A percentile compares a stretch with the other conserved stretches of the same genome.
Conservation (phyloP, 1,140 invertebrate species). For the Telenomus remus region DNA sequence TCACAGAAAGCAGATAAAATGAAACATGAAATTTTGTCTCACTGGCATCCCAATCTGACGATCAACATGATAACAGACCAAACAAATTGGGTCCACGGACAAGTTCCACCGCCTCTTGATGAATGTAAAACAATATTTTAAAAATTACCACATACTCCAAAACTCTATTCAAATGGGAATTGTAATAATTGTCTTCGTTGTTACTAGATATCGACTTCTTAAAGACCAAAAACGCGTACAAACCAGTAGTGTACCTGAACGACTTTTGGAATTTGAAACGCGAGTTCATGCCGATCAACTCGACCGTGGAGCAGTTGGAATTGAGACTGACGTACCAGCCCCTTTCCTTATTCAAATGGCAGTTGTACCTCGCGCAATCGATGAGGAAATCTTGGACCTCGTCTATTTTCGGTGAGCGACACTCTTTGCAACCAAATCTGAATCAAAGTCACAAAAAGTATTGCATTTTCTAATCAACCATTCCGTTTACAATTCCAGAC, state of each 20-base stretch:
- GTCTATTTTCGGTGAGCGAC: conserved; percentile 67
- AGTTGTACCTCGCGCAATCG: conserved; percentile 96
- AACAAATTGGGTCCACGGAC: conserved; percentile 93
- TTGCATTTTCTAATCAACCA: not conserved
- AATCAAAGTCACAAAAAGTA: not conserved
- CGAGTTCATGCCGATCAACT: conserved; percentile 96
- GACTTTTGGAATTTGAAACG: conserved; percentile 99
- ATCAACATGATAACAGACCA: conserved; percentile 96
- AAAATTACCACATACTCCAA: not conserved
- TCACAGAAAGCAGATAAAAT: conserved; percentile 86
- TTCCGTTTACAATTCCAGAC: too few species aligned
- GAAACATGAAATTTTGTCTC: conserved; percentile 92
- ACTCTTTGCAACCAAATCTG: conserved; percentile 3
- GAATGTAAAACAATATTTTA: conserved; percentile 81
- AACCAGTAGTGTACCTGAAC: conserved; percentile 96
- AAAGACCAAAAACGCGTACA: conserved; percentile 87
- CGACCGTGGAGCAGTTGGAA: conserved; percentile 83
- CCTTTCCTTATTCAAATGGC: conserved; percentile 97
- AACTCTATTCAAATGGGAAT: conserved; percentile 2
- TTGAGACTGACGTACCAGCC: conserved; percentile 93
- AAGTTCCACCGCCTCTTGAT: conserved; percentile 92
- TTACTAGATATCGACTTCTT: conserved; percentile 89
- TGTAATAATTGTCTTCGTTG: conserved; percentile 3
- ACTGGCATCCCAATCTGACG: conserved; percentile 99
- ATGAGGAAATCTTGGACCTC: conserved; percentile 88